Evolutionary conservation across 2,113 vertebrate genomes (phyloP), one percentile per base, ranked within the genome.

Genomic region (Mustela lutreola): DNA sequence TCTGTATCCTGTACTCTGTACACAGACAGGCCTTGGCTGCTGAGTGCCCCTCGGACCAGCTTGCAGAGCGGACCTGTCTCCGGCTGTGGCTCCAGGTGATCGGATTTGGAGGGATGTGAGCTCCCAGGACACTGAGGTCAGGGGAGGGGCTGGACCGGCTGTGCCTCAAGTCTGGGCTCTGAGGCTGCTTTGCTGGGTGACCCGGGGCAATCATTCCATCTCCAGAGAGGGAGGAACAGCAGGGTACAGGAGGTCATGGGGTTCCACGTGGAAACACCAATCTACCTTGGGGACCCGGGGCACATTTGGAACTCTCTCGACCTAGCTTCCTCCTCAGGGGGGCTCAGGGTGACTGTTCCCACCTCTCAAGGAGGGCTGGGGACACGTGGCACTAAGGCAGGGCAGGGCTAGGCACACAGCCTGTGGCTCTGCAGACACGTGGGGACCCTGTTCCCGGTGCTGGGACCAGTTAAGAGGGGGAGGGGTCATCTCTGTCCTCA

Each of bases 1-100:
- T 65, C 97, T 95, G 85, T 0, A 6, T 22, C 0, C 7, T 45
- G 45, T 45, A 9, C 45, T 48, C 45, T 48, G 45, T 11, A 0
- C 8, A 2, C 26, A 21, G 7, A 19, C 8, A 87, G 88, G 84
- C 11, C 24, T 7, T 9, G 15, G 7, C 14, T 14, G 60, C n/a
- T 0, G 4, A 2, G 67, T 56, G 42, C 18, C 92, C 24, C 2
- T 56, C 92, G 26, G 89, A 58, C 28, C 0, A 2, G 79, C 16
- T 53, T 0, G 0, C 0, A 0, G 58, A 18, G 21, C 1, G 2
- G 7, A 2, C 2, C 8, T 10, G 36, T 0, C 14, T 42, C 53
- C 15, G 19, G 45, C 53, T 45, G 48, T 53, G 71, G 58, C 0
- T 26, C 5, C 7, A 7, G 39, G 50, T 39, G 6, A 1, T 33